Percentiles rank a stretch among this genome's conserved stretches.
These are phyloP conservation scores for Macrophya alboannulata DNA, from an alignment of 2,888 invertebrate genomes.

Conservation along the genomic window DNA sequence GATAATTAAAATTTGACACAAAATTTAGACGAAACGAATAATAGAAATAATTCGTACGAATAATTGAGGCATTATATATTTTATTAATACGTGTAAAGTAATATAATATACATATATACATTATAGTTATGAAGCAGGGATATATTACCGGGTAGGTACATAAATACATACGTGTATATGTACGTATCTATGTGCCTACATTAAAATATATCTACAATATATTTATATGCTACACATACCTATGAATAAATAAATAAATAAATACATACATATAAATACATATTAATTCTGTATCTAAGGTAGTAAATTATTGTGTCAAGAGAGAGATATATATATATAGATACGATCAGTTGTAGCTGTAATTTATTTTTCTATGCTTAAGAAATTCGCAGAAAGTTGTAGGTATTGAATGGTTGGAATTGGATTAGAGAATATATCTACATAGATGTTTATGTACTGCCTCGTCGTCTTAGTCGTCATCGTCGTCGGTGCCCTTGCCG, in stretches of 20 bases:
- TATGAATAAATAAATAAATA: neutral
- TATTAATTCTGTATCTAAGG: conserved; percentile 11
- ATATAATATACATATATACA: neutral
- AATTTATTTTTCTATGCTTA: conserved; percentile 79
- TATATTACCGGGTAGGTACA: neutral
- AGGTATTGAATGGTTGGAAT: neutral
- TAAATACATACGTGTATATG: neutral
- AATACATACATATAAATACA: neutral
- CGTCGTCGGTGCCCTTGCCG: neutral
- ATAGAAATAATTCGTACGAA: neutral
- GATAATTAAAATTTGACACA: neutral
- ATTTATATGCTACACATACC: conserved; percentile 22
- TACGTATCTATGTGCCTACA: conserved; percentile 4
- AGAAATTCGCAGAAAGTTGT: conserved; percentile 60
- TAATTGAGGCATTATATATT: conserved; percentile 30
- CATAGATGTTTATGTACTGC: neutral
- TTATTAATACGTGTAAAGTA: conserved; percentile 18
- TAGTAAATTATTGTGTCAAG: conserved; percentile 37
- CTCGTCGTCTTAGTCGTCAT: neutral
- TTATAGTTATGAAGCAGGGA: neutral
- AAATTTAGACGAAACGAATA: neutral
- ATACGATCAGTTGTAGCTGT: conserved; percentile 63
- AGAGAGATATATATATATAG: conserved; percentile 17
- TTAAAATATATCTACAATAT: neutral
- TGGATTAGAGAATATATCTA: neutral